These are phyloP conservation scores for Callaeas wilsoni DNA, from an alignment of 2,113 vertebrate genomes.

Conservation along the genomic window DNA sequence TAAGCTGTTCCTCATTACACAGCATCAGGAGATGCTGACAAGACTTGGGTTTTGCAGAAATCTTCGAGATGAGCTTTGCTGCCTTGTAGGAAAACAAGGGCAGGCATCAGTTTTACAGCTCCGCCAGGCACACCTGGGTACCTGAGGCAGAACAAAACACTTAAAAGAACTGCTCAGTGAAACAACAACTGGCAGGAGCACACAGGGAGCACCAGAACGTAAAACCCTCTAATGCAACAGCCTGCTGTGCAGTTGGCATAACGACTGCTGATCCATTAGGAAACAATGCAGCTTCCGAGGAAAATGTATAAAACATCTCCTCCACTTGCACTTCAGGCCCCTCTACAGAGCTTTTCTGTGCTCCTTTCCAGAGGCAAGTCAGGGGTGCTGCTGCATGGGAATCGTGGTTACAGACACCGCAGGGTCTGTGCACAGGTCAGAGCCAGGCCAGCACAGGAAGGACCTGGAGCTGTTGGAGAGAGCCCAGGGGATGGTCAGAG, in stretches of 20 bases:
- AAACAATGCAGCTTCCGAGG: background rate
- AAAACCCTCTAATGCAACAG: background rate
- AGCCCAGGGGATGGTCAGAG: background rate
- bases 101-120: background rate
- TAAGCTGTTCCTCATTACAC: background rate
- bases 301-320: background rate
- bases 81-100: background rate
- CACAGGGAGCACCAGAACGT: background rate
- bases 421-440: too few species aligned
- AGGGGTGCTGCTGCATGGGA: background rate
- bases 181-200: background rate
- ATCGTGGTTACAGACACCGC: background rate
- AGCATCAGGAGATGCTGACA: background rate
- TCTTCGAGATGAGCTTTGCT: background rate
- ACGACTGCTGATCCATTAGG: background rate
- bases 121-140: background rate
- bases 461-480: background rate
- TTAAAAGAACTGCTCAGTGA: background rate
- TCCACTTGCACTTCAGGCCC: background rate
- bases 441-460: background rate
- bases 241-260: background rate
- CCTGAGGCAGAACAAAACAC: background rate
- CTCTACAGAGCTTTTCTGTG: background rate
- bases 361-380: background rate
- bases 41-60: background rate